phyloP scores from a whole-genome alignment of 2,113 vertebrate genomes.

The Gallinago paraguaiae region DNA sequence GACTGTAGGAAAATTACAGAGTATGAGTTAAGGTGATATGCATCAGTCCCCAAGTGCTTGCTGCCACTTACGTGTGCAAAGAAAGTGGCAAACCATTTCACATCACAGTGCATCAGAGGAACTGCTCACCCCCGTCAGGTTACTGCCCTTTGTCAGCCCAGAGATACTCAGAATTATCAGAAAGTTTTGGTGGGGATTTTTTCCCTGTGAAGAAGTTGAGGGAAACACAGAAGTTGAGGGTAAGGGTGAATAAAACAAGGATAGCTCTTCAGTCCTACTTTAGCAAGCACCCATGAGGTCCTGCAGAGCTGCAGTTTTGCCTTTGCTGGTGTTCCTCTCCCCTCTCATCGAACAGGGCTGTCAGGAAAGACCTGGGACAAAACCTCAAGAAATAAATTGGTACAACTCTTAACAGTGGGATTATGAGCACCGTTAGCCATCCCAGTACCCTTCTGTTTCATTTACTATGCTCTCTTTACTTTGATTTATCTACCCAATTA shows the following conservation, averaged over 20 bases:
- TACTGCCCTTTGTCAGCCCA: not conserved
- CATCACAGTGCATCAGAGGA: fast-evolving
- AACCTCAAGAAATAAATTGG: not conserved
- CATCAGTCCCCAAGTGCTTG: not conserved
- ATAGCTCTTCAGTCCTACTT: fast-evolving
- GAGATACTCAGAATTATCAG: not conserved
- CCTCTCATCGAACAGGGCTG: not conserved
- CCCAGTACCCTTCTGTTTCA: not conserved
- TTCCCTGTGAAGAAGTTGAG: not conserved
- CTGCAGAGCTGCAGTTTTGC: not conserved
- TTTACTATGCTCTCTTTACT: not conserved
- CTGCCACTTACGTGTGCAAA: not conserved
- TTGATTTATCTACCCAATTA: not conserved
- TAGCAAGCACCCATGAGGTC: fast-evolving
- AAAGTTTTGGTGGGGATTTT: not conserved
- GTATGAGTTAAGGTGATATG: not conserved
- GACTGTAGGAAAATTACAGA: not conserved
- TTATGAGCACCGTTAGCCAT: not conserved
- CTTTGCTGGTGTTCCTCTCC: not conserved
- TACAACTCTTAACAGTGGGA: not conserved
- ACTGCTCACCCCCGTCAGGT: not conserved
- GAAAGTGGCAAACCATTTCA: not conserved
- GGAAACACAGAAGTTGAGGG: not conserved
- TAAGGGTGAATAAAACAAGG: not conserved
- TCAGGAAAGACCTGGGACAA: not conserved